Conservation (phyloP, 2,113 vertebrate genomes). For the Calypte anna region DNA sequence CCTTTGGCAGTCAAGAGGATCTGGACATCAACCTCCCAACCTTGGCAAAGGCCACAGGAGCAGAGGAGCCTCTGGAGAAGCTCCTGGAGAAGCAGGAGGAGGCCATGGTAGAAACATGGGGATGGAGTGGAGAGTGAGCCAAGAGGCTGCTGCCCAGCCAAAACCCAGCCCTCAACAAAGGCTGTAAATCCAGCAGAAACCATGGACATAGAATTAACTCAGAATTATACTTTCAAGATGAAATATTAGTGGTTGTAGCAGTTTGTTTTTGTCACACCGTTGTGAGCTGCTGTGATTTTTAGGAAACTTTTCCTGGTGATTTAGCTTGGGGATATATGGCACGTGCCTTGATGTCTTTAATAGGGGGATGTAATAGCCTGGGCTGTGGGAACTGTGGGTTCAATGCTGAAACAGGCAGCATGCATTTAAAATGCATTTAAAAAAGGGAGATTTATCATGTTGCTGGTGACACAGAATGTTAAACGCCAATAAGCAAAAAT, state of each 20-base stretch:
- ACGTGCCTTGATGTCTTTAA: not conserved
- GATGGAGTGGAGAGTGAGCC: not conserved
- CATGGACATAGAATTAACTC: not conserved
- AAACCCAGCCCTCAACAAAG: not conserved
- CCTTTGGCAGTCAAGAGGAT: not conserved
- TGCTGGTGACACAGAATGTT: not conserved
- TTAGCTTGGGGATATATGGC: slow-evolving; percentile 1
- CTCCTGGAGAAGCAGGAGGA: not conserved
- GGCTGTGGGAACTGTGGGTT: not conserved
- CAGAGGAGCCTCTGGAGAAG: not conserved
- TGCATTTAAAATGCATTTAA: not conserved
- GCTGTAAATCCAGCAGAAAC: not conserved
- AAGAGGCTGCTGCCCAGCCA: rapidly evolving
- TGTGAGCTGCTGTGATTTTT: not conserved
- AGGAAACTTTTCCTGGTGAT: slow-evolving; percentile 38
- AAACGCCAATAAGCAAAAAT: slow-evolving; percentile 1
- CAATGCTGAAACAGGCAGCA: not conserved
- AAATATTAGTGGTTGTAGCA: slow-evolving; percentile 8
- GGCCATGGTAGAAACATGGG: not conserved
- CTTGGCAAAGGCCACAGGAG: not conserved
- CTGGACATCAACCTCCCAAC: not conserved
- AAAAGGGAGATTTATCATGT: not conserved
- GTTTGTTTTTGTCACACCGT: slow-evolving; percentile 3
- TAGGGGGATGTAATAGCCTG: not conserved
- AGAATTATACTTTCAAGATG: slow-evolving; percentile 36